Conservation (phyloP, 30 jellyfish, hydroid and myxozoan genomes). For the Hydractinia symbiolongicarpus region DNA sequence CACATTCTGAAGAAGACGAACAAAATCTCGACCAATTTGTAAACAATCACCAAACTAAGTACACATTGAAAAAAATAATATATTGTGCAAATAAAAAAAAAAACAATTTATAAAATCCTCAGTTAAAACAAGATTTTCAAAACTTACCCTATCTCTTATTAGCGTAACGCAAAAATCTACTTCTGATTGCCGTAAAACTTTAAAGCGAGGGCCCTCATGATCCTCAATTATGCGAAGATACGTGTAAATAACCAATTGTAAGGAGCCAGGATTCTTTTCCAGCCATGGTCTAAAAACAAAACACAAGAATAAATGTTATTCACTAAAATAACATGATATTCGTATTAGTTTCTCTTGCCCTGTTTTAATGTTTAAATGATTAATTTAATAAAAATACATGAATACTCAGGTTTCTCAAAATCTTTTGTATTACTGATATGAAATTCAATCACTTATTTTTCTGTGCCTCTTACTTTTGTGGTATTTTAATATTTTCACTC, state of each 20-base stretch:
- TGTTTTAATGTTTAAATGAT: no score
- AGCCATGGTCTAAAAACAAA: constrained; percentile 63
- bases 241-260: constrained; percentile 60
- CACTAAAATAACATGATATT: no score
- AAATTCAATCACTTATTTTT: no score
- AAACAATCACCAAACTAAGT: constrained; percentile 65
- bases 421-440: no score
- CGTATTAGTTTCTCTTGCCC: no score
- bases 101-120: not conserved
- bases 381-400: no score
- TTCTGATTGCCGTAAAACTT: constrained; percentile 69
- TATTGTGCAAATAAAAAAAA: no score
- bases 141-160: constrained; percentile 63
- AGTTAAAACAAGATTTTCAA: not conserved
- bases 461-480: no score
- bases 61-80: not conserved
- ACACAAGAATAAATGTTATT: no score
- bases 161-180: constrained; percentile 62
- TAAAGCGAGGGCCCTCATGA: constrained; percentile 62
- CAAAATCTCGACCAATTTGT: constrained; percentile 79
- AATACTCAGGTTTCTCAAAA: no score
- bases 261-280: constrained; percentile 53
- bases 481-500: no score
- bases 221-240: constrained; percentile 88
- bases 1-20: constrained; percentile 65